A percentile compares a stretch with the other conserved stretches of the same genome.
Conservation (phyloP, 1,140 invertebrate species). For the Agrilus planipennis region DNA sequence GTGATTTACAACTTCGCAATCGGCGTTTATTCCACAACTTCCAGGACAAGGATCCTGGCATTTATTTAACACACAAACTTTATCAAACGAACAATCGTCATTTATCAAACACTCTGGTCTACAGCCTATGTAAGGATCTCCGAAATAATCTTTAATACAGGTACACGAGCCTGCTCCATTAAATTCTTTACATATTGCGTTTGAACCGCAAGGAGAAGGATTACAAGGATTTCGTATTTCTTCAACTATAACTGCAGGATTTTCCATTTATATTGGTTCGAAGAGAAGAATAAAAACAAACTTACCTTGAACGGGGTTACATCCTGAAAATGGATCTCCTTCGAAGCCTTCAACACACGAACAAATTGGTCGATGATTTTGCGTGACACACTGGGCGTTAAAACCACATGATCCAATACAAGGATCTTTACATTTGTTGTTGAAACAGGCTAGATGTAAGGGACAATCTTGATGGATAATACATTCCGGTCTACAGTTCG, state of each 20-base stretch:
- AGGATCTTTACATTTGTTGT: conserved; percentile 64
- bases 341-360: conserved; percentile 60
- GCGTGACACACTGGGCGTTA: conserved; percentile 63
- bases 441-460: conserved; percentile 61
- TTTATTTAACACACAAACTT: conserved; percentile 71
- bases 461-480: conserved; percentile 70
- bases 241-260: conserved; percentile 20
- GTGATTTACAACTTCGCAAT: conserved; percentile 73
- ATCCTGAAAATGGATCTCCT: conserved; percentile 73
- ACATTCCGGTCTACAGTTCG: conserved; percentile 65
- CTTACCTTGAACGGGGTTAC: conserved; percentile 54
- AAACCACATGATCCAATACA: conserved; percentile 74
- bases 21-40: conserved; percentile 66
- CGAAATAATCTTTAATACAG: conserved; percentile 67
- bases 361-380: conserved; percentile 67
- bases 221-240: conserved; percentile 54
- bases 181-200: conserved; percentile 65
- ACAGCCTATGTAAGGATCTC: conserved; percentile 71
- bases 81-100: conserved; percentile 57
- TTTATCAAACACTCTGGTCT: conserved; percentile 74
- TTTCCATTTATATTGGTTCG: conserved; percentile 2
- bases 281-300: conserved; percentile 7
- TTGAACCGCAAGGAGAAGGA: conserved; percentile 71
- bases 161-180: conserved; percentile 67
- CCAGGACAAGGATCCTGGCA: conserved; percentile 70